Evolutionary conservation across 2,113 vertebrate genomes (phyloP), one percentile per base, ranked within the genome.

Genomic region (Rostratula benghalensis): DNA sequence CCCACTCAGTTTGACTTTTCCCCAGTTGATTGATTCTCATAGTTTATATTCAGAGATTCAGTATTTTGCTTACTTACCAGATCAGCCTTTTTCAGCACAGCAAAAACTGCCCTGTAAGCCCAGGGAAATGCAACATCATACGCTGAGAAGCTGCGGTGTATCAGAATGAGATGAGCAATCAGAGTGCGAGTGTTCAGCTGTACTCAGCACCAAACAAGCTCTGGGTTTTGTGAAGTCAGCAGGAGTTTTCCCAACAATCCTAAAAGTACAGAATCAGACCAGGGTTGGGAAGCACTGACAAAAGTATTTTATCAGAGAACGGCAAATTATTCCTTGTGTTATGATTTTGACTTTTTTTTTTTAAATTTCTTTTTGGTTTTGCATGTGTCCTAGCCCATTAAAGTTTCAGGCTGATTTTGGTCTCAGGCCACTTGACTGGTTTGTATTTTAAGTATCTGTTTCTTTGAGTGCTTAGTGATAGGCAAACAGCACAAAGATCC

Each of bases 161-260:
- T 67, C 43, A 30, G 64, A 78, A 59, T 0, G 20, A 61, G 76
- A 45, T 78, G 86, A 86, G 53, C 86, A 78, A 70, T 74, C 54
- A 18, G 61, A 75, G 37, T 20, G 20, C 25, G 78, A 85, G 68
- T 39, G 73, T 86, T 90, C 68, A 64, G 76, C 85, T 75, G 76
- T 53, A 60, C 76, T 94, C 86, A 68, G 64, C 76, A 74, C 65
- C 59, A 61, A 71, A 56, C 51, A 71, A 89, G 35, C 54, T 48
- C 77, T 71, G 89, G 33, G 22, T 85, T 95, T 86, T 83, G 90
- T 83, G 79, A 89, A 89, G 76, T 89, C 83, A 95, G 60, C 64
- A 67, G 71, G 74, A 74, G 33, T 56, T 93, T 81, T 75, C 88
- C 69, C 89, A 84, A 10, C 80, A 74, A 60, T 69, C 39, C 48